Percentiles rank a stretch among this genome's conserved stretches.
Conservation (phyloP, 2,888 invertebrate species). For the Eurois occulta region DNA sequence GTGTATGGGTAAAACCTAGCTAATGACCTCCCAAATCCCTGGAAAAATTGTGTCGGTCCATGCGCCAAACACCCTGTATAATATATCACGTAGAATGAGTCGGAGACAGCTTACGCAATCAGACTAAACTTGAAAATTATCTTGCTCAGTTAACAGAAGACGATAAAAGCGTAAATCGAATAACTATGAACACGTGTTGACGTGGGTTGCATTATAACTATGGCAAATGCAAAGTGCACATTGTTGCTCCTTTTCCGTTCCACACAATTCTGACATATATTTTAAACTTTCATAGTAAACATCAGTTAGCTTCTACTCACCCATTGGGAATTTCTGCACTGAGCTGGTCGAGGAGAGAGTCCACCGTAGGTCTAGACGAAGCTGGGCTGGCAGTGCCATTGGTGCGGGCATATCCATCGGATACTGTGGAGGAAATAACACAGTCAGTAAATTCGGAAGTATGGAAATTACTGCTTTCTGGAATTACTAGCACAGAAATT, state of each 20-base stretch:
- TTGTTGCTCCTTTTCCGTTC: too few relatives aligned
- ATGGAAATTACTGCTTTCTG: neutral
- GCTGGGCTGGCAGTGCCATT: constrained; percentile 88
- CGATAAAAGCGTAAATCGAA: too few relatives aligned
- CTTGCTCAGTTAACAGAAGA: neutral
- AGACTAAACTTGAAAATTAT: neutral
- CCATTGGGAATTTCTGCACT: constrained; percentile 94
- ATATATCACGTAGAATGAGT: neutral
- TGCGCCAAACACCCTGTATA: too few relatives aligned
- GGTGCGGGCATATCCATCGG: constrained; percentile 85
- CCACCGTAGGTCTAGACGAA: constrained; percentile 94
- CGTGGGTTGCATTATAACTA: too few relatives aligned
- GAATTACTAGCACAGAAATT: neutral
- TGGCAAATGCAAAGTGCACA: too few relatives aligned
- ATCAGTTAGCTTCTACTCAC: constrained; percentile 85
- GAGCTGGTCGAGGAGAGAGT: constrained; percentile 97
- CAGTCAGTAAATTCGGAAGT: neutral
- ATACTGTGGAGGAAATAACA: constrained; percentile 61
- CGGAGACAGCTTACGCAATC: neutral
- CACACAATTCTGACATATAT: too few relatives aligned
- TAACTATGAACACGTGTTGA: too few relatives aligned
- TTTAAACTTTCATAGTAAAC: neutral
- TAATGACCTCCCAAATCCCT: too few relatives aligned
- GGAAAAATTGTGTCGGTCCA: too few relatives aligned
- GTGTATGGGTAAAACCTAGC: too few relatives aligned